A percentile compares a stretch with the other conserved stretches of the same genome.
Conservation (phyloP, 2,113 vertebrate genomes). For the Alectura lathami region DNA sequence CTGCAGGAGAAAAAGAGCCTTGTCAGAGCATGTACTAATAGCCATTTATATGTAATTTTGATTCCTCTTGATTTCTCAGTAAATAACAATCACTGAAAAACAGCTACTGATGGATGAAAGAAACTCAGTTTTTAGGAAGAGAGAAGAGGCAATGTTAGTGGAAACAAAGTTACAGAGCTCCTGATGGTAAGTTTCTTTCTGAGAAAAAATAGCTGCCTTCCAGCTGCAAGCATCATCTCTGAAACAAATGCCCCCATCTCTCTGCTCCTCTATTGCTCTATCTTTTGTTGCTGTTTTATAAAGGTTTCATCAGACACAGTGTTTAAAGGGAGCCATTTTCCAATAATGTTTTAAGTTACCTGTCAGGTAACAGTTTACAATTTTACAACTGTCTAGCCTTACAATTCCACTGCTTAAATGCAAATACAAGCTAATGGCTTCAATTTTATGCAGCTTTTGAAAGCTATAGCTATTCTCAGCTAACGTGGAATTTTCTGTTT, state of each 20-base stretch:
- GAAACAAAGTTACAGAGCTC: not conserved
- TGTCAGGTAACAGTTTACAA: slow-evolving; percentile 34
- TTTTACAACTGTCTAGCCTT: slow-evolving; percentile 6
- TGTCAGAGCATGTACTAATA: not conserved
- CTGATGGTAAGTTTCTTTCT: not conserved
- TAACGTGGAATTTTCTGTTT: not conserved
- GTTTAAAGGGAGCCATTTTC: slow-evolving; percentile 23
- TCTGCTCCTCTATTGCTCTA: slow-evolving; percentile 21
- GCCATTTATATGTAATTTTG: not conserved
- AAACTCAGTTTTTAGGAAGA: not conserved
- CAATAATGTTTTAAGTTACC: not conserved
- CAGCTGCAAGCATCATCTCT: not conserved
- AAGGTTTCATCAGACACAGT: not conserved
- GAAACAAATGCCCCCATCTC: not conserved
- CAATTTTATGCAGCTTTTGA: not conserved
- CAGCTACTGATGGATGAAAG: not conserved
- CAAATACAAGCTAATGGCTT: slow-evolving; percentile 41
- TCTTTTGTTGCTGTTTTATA: not conserved
- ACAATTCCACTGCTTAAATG: slow-evolving; percentile 24
- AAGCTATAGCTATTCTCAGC: not conserved
- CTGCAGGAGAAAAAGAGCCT: not conserved
- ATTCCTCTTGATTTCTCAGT: not conserved
- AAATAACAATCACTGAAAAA: not conserved
- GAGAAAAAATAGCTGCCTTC: not conserved
- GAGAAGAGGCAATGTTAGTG: not conserved